Percentiles rank a stretch among this genome's conserved stretches.
phyloP scores from a whole-genome alignment of 1,140 invertebrate genomes.

The Hyposmocoma kahamanoa region DNA sequence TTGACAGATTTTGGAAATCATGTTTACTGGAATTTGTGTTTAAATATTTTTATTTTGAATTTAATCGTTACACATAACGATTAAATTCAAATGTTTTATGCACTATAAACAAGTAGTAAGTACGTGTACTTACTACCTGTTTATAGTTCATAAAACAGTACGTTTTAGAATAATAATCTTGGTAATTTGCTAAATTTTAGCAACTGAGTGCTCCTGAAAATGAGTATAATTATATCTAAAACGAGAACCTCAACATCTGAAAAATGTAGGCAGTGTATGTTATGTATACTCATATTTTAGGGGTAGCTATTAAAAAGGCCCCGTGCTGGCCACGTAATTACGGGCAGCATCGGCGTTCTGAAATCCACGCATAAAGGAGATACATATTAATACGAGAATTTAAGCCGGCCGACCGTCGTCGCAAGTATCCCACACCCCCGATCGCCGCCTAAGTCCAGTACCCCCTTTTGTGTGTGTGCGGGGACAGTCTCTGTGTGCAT shows the following conservation, averaged over 20 bases:
- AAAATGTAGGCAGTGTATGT: background rate
- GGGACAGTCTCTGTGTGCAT: slow-evolving; percentile 38
- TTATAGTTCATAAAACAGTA: too few relatives aligned
- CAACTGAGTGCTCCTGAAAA: background rate
- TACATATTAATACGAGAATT: slow-evolving; percentile 69
- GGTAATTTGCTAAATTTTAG: background rate
- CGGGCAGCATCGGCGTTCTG: slow-evolving; percentile 20
- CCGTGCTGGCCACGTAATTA: slow-evolving; percentile 28
- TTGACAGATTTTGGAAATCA: too few relatives aligned
- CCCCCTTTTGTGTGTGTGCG: slow-evolving; percentile 32
- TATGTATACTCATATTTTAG: background rate
- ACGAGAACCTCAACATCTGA: background rate
- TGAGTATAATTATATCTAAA: background rate
- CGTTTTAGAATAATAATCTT: too few relatives aligned
- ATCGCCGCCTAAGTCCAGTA: slow-evolving; percentile 51
- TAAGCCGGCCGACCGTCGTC: slow-evolving; percentile 51
- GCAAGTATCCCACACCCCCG: slow-evolving; percentile 43
- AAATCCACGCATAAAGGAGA: slow-evolving; percentile 54
- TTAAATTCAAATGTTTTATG: too few relatives aligned
- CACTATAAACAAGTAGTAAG: too few relatives aligned
- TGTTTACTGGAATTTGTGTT: too few relatives aligned
- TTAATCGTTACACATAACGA: too few relatives aligned
- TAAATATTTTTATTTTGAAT: too few relatives aligned
- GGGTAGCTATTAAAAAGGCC: slow-evolving; percentile 27
- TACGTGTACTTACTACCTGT: too few relatives aligned